Conservation (phyloP, 2,888 invertebrate species). For the Tiliacea aurago region DNA sequence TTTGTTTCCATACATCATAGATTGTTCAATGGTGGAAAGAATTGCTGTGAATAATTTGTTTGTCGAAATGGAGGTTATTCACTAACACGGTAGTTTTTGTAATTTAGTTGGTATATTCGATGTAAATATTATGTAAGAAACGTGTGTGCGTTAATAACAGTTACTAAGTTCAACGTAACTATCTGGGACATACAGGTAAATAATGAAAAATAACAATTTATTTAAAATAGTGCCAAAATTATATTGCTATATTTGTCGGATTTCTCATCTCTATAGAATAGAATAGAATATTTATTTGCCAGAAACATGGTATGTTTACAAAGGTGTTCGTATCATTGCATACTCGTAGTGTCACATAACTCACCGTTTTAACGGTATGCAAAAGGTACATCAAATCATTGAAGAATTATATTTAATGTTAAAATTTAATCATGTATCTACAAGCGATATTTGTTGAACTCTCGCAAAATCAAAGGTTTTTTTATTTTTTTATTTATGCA, state of each 20-base stretch:
- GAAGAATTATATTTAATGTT: too few species aligned
- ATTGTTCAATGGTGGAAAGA: constrained; percentile 49
- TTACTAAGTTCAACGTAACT: constrained; percentile 11
- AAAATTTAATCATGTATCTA: too few species aligned
- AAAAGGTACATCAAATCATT: too few species aligned
- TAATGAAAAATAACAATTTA: neutral
- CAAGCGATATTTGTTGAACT: constrained; percentile 4
- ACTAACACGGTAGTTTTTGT: constrained; percentile 49
- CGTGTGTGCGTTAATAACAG: constrained; percentile 7
- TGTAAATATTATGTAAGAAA: constrained; percentile 44
- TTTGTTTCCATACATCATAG: constrained; percentile 50
- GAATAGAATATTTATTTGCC: too few species aligned
- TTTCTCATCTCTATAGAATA: constrained; percentile 5
- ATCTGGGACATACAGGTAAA: constrained; percentile 9
- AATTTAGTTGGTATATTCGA: constrained; percentile 30
- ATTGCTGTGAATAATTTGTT: constrained; percentile 62
- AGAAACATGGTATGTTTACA: too few species aligned
- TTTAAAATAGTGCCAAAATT: neutral
- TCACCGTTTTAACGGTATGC: too few species aligned
- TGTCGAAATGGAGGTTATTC: constrained; percentile 45
- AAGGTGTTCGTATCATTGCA: too few species aligned
- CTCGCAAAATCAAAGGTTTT: constrained; percentile 19
- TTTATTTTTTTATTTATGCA: too few species aligned
- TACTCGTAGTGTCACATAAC: too few species aligned
- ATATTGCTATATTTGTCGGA: neutral